phyloP scores from a whole-genome alignment of 2,888 invertebrate genomes.

The Tridacna gigas region DNA sequence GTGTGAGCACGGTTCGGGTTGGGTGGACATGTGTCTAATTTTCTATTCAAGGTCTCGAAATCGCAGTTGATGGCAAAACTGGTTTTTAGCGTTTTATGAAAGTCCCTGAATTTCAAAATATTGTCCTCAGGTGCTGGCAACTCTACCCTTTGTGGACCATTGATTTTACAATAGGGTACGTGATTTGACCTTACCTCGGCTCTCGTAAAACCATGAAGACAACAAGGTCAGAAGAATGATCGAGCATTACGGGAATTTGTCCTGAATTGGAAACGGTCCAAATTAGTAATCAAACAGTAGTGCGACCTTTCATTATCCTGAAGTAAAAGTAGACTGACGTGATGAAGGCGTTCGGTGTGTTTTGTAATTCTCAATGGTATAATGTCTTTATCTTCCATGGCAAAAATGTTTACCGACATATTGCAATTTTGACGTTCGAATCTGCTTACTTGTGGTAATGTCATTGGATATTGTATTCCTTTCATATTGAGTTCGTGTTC shows the following conservation, averaged over 20 bases:
- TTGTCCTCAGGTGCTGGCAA: slow-evolving; percentile 54
- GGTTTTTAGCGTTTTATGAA: slow-evolving; percentile 46
- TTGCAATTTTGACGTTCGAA: slow-evolving; percentile 53
- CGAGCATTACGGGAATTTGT: slow-evolving; percentile 7
- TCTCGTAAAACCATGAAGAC: slow-evolving; percentile 51
- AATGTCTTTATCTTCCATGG: slow-evolving; percentile 52
- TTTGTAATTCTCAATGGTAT: slow-evolving; percentile 51
- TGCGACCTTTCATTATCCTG: slow-evolving; percentile 45
- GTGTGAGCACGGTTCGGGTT: slow-evolving; percentile 1
- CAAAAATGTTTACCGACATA: slow-evolving; percentile 58
- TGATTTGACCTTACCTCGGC: slow-evolving; percentile 36
- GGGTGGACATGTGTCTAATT: slow-evolving; percentile 32
- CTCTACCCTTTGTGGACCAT: slow-evolving; percentile 51
- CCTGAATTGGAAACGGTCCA: slow-evolving; percentile 53
- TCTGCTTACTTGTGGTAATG: slow-evolving; percentile 42
- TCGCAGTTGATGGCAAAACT: slow-evolving; percentile 58
- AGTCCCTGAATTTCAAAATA: slow-evolving; percentile 51
- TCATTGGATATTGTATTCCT: slow-evolving; percentile 47
- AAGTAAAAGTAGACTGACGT: slow-evolving; percentile 56
- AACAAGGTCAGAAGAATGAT: slow-evolving; percentile 51
- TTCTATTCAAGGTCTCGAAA: slow-evolving; percentile 46
- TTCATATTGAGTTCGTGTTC: slow-evolving; percentile 43
- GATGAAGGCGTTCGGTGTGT: slow-evolving; percentile 37
- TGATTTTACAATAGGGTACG: slow-evolving; percentile 34
- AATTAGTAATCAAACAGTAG: slow-evolving; percentile 55